Conservation (phyloP, 2,888 invertebrate genomes). For the Drosophila prostipennis region DNA sequence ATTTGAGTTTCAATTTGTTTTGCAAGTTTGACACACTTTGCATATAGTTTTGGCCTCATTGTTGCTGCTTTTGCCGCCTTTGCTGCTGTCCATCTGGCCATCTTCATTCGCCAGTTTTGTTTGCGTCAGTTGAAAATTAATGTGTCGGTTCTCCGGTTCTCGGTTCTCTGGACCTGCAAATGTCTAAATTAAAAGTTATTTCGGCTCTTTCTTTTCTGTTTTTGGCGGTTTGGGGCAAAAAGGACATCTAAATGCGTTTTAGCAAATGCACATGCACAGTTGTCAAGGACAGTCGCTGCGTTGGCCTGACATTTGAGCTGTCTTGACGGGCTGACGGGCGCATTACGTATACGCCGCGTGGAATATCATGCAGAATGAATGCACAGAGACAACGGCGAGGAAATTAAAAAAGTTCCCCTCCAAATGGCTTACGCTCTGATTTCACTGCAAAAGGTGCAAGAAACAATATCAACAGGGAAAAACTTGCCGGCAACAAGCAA, state of each 20-base stretch:
- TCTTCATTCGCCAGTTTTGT: slow-evolving; percentile 58
- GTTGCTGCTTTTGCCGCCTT: slow-evolving; percentile 14
- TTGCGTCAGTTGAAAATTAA: slow-evolving; percentile 66
- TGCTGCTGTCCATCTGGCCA: slow-evolving; percentile 44
- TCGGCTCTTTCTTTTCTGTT: slow-evolving; percentile 40
- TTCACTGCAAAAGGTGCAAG: slow-evolving; percentile 48
- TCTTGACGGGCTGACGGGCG: slow-evolving; percentile 21
- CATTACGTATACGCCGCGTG: slow-evolving; percentile 58
- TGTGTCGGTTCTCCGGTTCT: slow-evolving; percentile 49
- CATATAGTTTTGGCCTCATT: slow-evolving; percentile 45
- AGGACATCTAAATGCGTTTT: slow-evolving; percentile 40
- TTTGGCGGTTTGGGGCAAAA: slow-evolving; percentile 10
- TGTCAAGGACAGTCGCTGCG: slow-evolving; percentile 33
- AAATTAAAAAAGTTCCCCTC: slow-evolving; percentile 50
- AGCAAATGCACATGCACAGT: slow-evolving; percentile 42
- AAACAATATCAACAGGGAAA: slow-evolving; percentile 36
- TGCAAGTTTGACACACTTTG: slow-evolving; percentile 55
- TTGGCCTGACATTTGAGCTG: slow-evolving; percentile 43
- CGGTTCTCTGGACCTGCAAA: slow-evolving; percentile 60
- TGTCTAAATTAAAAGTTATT: slow-evolving; percentile 75
- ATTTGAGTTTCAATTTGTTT: slow-evolving; percentile 60
- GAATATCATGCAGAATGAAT: slow-evolving; percentile 3
- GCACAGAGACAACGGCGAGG: slow-evolving; percentile 38
- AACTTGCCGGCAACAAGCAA: slow-evolving; percentile 28
- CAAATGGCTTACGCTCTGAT: slow-evolving; percentile 44